These are phyloP conservation scores for Mesocentrotus franciscanus DNA, from an alignment of 53 echinoderm and acorn worm species.

Conservation along the genomic window DNA sequence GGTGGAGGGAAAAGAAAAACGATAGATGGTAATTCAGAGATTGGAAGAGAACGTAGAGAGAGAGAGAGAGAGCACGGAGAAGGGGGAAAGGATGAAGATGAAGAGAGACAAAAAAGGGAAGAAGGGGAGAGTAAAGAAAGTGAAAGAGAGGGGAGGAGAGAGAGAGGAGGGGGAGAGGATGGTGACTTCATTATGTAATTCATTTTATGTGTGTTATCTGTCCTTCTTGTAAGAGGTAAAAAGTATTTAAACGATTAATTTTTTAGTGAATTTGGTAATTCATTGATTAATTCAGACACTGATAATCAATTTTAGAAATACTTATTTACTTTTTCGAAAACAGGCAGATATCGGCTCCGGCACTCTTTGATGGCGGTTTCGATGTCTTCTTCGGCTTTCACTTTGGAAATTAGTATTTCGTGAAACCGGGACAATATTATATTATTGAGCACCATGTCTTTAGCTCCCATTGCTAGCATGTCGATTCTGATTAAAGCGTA, in stretches of 20 bases:
- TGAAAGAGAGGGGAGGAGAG: not conserved
- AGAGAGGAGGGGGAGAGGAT: no score
- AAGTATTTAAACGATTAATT: not conserved
- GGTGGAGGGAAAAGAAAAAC: not conserved
- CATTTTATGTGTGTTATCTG: not conserved
- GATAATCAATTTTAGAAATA: no score
- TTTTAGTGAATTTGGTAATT: no score
- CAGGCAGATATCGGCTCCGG: not conserved
- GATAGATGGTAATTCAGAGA: not conserved
- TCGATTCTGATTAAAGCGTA: not conserved
- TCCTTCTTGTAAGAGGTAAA: not conserved
- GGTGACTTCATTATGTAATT: no score
- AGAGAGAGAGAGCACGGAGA: not conserved
- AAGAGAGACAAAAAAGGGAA: not conserved
- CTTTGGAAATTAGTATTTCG: not conserved
- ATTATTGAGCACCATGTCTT: not conserved
- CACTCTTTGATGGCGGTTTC: not conserved
- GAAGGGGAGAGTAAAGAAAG: not conserved
- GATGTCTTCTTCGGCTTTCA: slow-evolving; percentile 3
- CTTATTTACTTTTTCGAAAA: not conserved
- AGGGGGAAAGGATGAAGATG: not conserved
- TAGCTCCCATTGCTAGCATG: not conserved
- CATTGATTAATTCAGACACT: no score
- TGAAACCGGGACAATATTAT: not conserved
- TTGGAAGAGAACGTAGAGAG: no score